Conservation (phyloP, 1,140 invertebrate species). For the Pogonognathellus flavescens region DNA sequence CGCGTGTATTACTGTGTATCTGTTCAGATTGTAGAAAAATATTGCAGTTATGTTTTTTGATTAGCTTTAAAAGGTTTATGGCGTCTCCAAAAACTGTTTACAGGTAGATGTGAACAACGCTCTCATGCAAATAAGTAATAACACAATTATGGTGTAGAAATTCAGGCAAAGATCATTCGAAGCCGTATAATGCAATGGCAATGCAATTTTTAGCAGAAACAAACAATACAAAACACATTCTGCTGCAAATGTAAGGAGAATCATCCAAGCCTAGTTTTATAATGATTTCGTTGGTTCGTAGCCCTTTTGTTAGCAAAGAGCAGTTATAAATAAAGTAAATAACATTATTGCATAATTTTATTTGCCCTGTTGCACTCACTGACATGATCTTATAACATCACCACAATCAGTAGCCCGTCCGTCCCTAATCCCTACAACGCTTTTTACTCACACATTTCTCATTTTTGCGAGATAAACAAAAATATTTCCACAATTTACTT, state of each 20-base stretch:
- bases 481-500: slow-evolving; percentile 15
- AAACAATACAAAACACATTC: slow-evolving; percentile 11
- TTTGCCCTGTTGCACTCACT: slow-evolving; percentile 27
- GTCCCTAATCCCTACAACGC: neutral
- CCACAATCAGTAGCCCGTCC: neutral
- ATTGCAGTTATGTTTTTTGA: neutral
- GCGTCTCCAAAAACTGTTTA: neutral
- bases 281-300: neutral
- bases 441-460: neutral
- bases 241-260: slow-evolving; percentile 9
- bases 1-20: too few species aligned
- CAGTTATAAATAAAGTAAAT: slow-evolving; percentile 23
- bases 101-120: neutral
- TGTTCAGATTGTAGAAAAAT: too few species aligned
- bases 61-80: neutral
- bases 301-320: slow-evolving; percentile 10
- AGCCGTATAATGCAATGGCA: slow-evolving; percentile 2
- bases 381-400: slow-evolving; percentile 2
- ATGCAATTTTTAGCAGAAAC: neutral
- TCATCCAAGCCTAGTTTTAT: slow-evolving; percentile 48
- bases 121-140: slow-evolving; percentile 33
- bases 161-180: slow-evolving; percentile 14
- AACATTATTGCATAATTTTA: slow-evolving; percentile 8
- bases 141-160: slow-evolving; percentile 32
- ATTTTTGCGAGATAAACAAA: neutral